phyloP scores from a whole-genome alignment of 92 coral and sea anemone genomes.

The Pocillopora grandis region DNA sequence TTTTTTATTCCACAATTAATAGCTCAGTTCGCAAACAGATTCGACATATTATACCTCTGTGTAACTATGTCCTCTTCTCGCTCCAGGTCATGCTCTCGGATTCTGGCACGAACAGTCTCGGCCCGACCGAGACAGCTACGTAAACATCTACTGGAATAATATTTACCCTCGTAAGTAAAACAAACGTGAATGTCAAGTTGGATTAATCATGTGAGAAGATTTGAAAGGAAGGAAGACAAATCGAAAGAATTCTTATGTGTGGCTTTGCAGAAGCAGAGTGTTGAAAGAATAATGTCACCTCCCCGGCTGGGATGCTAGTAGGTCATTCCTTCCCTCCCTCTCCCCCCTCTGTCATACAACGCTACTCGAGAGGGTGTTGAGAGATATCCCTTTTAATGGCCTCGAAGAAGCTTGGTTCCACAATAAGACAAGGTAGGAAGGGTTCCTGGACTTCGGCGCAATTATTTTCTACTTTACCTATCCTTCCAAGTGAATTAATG shows the following conservation, averaged over 20 bases:
- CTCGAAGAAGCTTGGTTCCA: too few species aligned
- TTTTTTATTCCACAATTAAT: too few species aligned
- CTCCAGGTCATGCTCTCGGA: conserved; percentile 25
- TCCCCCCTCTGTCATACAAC: not conserved
- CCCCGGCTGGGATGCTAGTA: not conserved
- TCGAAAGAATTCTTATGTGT: not conserved
- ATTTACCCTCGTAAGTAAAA: conserved; percentile 13
- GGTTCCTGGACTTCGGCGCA: too few species aligned
- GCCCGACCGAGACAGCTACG: conserved; percentile 23
- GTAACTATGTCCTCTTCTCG: not conserved
- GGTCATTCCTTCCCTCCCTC: not conserved
- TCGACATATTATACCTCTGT: too few species aligned
- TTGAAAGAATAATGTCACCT: not conserved
- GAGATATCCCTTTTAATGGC: too few species aligned
- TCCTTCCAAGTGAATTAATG: not conserved
- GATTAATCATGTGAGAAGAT: too few species aligned
- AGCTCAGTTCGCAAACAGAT: too few species aligned
- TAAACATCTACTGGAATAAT: conserved; percentile 31
- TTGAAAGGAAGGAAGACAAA: not conserved
- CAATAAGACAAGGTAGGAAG: too few species aligned
- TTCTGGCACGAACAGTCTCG: conserved; percentile 36
- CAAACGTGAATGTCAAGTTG: not conserved
- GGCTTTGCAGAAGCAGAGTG: too few species aligned
- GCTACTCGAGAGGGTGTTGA: too few species aligned
- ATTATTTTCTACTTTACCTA: too few species aligned